Percentiles rank a stretch among this genome's conserved stretches.
phyloP scores from a whole-genome alignment of 2,797 vertebrate species.

The Melanotaenia nigrans region DNA sequence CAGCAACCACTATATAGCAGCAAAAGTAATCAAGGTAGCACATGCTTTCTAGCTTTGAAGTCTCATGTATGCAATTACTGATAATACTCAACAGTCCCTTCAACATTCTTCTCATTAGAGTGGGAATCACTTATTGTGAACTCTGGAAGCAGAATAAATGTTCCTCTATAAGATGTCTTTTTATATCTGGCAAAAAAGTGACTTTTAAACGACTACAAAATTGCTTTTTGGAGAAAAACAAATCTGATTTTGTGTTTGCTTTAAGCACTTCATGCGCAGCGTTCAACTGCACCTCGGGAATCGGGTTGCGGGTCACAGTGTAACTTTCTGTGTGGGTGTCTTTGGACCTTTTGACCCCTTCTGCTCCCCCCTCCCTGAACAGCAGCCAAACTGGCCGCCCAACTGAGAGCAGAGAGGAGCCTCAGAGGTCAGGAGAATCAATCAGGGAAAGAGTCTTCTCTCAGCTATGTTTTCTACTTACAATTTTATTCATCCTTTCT shows the following conservation, averaged over 20 bases:
- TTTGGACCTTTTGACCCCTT: slow-evolving; percentile 62
- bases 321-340: slow-evolving; percentile 66
- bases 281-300: slow-evolving; percentile 59
- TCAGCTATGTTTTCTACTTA: slow-evolving; percentile 21
- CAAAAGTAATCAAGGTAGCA: slow-evolving; percentile 17
- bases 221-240: slow-evolving; percentile 1
- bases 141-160: background rate
- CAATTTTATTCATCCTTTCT: slow-evolving; percentile 13
- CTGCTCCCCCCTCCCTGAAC: slow-evolving; percentile 57
- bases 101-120: slow-evolving; percentile 1
- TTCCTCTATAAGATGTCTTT: slow-evolving; percentile 5
- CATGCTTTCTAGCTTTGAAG: slow-evolving; percentile 34
- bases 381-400: slow-evolving; percentile 60
- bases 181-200: slow-evolving; percentile 4
- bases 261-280: slow-evolving; percentile 38
- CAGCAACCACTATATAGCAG: background rate
- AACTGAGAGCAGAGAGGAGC: slow-evolving; percentile 56
- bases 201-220: slow-evolving; percentile 9
- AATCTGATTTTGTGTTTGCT: slow-evolving; percentile 35
- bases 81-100: slow-evolving; percentile 32
- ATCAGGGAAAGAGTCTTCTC: slow-evolving; percentile 38
- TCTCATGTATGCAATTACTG: slow-evolving; percentile 51
- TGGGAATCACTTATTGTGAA: background rate
- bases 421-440: slow-evolving; percentile 65
- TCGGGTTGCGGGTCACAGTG: slow-evolving; percentile 59